Evolutionary conservation across 2,113 vertebrate species (phyloP).

Genomic region (Caracal caracal): DNA sequence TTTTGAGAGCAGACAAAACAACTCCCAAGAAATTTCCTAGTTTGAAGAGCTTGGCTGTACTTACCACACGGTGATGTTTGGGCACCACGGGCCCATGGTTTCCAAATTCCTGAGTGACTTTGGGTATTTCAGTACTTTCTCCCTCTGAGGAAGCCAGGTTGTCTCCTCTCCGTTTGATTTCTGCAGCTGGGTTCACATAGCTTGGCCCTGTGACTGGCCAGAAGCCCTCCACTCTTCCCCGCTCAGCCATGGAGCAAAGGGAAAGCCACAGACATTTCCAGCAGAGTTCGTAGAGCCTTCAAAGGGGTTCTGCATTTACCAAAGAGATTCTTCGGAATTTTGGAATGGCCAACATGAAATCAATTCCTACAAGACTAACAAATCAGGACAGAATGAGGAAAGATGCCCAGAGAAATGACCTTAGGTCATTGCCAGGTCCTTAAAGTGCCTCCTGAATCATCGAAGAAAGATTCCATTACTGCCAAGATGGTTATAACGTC

Average conservation of each 20-base stretch:
- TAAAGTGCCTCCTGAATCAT: conserved; percentile 29
- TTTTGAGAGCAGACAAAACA: not conserved
- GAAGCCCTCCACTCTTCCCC: not conserved
- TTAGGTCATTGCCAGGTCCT: not conserved
- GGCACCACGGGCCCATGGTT: not conserved
- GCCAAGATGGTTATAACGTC: not conserved
- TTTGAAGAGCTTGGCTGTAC: not conserved
- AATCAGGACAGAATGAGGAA: conserved; percentile 6
- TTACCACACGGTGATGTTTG: not conserved
- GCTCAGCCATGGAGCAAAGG: not conserved
- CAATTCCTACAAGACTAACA: not conserved
- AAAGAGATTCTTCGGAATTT: conserved; percentile 18
- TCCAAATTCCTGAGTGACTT: not conserved
- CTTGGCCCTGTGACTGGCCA: not conserved
- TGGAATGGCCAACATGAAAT: not conserved
- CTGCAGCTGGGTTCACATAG: accelerated
- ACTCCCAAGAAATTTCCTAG: too few species aligned
- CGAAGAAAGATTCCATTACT: conserved; percentile 14
- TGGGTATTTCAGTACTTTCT: not conserved
- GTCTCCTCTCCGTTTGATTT: not conserved
- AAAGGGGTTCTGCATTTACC: not conserved
- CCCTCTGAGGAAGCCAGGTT: not conserved
- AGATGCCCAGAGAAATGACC: not conserved
- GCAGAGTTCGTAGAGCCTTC: not conserved
- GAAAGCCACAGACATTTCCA: not conserved